phyloP scores from a whole-genome alignment of 2,797 vertebrate species.

The Pangasius larnaudii region DNA sequence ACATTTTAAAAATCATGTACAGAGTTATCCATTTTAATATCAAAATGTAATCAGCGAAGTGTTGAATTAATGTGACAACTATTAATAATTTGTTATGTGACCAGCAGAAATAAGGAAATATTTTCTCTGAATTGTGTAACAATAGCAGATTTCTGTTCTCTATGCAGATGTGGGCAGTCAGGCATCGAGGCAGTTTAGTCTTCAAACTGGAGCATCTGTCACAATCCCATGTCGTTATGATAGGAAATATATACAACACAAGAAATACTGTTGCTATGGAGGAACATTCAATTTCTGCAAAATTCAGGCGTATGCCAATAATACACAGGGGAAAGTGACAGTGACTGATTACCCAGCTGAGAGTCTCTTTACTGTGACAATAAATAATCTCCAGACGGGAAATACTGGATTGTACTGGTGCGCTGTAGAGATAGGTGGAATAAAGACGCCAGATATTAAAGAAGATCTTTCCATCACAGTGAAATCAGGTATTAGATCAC shows the following conservation, averaged over 20 bases:
- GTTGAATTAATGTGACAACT: no score
- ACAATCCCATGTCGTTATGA: constrained; percentile 46
- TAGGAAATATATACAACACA: constrained; percentile 46
- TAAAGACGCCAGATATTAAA: neutral
- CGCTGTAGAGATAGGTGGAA: neutral
- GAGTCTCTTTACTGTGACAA: constrained; percentile 43
- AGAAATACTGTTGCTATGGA: constrained; percentile 45
- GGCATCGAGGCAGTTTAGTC: constrained; percentile 46
- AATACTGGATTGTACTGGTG: constrained; percentile 26
- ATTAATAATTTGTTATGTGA: neutral
- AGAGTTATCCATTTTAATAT: neutral
- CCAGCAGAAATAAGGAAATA: neutral
- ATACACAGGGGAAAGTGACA: constrained; percentile 20
- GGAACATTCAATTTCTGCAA: neutral
- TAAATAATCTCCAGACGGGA: constrained; percentile 42
- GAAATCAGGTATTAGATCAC: constrained; percentile 17
- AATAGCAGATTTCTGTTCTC: neutral
- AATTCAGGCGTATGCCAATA: constrained; percentile 44
- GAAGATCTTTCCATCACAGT: constrained; percentile 18
- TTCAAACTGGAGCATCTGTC: constrained; percentile 46
- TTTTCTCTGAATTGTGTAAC: neutral
- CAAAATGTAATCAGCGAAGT: neutral
- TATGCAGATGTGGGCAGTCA: constrained; percentile 30
- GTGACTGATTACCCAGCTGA: constrained; percentile 52
- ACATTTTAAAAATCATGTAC: neutral